These are phyloP conservation scores for Oithona nana DNA, from an alignment of 2,888 invertebrate genomes.

Conservation along the genomic window DNA sequence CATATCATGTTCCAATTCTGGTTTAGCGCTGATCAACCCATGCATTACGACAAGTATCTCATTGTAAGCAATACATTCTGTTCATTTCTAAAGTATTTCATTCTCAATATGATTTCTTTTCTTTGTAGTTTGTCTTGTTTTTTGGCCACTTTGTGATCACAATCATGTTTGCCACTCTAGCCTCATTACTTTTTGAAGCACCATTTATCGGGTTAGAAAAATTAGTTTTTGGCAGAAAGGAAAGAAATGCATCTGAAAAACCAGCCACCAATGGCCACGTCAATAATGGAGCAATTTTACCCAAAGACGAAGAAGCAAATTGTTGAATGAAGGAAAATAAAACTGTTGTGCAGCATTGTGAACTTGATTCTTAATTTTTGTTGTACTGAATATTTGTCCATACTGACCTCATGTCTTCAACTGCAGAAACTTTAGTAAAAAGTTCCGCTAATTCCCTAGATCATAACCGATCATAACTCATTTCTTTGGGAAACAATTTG, in stretches of 20 bases:
- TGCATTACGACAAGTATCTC: constrained; percentile 6
- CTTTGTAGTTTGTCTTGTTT: background rate
- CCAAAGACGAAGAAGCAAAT: background rate
- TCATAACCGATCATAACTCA: too few species aligned
- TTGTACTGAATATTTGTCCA: too few species aligned
- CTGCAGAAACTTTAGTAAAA: too few species aligned
- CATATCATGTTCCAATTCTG: background rate
- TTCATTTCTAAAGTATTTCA: background rate
- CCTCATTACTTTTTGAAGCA: constrained; percentile 3
- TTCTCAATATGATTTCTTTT: background rate
- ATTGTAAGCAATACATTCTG: background rate
- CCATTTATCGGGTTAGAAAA: constrained; percentile 10
- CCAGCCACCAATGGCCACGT: too few species aligned
- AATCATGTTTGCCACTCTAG: background rate
- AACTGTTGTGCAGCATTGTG: too few species aligned
- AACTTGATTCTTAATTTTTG: too few species aligned
- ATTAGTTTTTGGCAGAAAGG: constrained; percentile 13
- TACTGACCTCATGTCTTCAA: too few species aligned
- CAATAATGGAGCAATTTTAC: background rate
- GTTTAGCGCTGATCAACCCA: background rate
- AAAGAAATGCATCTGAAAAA: too few species aligned
- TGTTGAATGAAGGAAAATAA: too few species aligned
- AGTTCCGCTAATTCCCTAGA: too few species aligned
- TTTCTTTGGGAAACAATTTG: too few species aligned
- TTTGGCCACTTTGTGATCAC: background rate